Evolutionary conservation across 1,140 invertebrate species (phyloP).

Genomic region (Lycorma delicatula): DNA sequence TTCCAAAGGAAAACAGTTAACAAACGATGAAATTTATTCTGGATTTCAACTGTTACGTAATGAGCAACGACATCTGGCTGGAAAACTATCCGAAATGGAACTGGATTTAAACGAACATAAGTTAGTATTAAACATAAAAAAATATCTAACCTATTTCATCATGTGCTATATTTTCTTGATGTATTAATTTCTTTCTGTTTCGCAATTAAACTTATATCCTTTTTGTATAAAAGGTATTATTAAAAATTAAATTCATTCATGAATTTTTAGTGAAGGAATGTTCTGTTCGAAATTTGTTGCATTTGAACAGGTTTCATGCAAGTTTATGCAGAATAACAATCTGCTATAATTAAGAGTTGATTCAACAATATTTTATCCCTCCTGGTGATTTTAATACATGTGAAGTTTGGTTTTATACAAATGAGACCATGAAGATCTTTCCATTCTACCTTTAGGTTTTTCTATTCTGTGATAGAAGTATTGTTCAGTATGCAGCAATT

Average conservation of each 20-base stretch:
- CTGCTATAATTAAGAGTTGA: too few species aligned
- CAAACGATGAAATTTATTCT: conserved; percentile 68
- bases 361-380: too few species aligned
- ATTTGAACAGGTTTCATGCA: too few species aligned
- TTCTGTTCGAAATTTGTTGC: too few species aligned
- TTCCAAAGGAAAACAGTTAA: conserved; percentile 39
- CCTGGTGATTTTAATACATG: too few species aligned
- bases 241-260: background rate
- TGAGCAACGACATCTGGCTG: conserved; percentile 76
- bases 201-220: background rate
- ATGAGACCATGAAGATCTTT: too few species aligned
- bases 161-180: conserved; percentile 2
- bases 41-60: conserved; percentile 78
- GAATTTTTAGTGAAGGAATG: background rate
- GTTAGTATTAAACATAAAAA: conserved; percentile 47
- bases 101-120: conserved; percentile 91
- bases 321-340: too few species aligned
- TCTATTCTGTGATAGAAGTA: too few species aligned
- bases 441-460: too few species aligned
- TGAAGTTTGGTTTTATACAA: too few species aligned
- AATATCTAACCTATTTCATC: background rate
- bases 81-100: conserved; percentile 85
- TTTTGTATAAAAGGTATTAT: background rate
- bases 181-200: background rate
- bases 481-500: too few species aligned